Evolutionary conservation across 2,797 vertebrate genomes (phyloP), one percentile per base, ranked within the genome.

Genomic region (Bryconaethiops microstoma): DNA sequence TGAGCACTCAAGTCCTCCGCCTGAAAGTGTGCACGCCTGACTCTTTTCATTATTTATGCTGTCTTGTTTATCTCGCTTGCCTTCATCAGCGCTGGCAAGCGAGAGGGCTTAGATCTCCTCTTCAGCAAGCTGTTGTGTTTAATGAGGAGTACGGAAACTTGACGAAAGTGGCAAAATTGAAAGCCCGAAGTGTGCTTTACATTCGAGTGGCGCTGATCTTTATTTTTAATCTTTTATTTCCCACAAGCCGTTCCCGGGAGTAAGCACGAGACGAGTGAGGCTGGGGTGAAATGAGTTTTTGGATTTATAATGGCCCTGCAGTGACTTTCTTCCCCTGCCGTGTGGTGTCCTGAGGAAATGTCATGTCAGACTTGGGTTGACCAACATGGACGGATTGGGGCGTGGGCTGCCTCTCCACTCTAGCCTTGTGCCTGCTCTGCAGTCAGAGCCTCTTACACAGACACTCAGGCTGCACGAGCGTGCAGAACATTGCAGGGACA

Each of bases 31-130:
- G 16, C 17, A 83, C 40, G 65, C 69, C 77, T 82, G 87, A 79
- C 77, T 76, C 83, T 82, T 86, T 90, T 90, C 83, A 91, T 90
- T 89, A 92, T 92, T 91, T 90, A 91, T 86, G 78, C 84, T 78
- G 84, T 60, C 81, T 85, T 88, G 87, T 85, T 88, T 87, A 89
- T 89, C 86, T 88, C 80, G 88, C 88, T 79, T 75, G 78, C 84
- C 83, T 85, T 91, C 81, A 77, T 88, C 69, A 8, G 74, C 7
- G 80, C 80, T 82, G 84, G 76, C 87, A 76, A 40, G 79, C 83
- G 82, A 79, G 80, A 85, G 84, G 87, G 63, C 82, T 84, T 85
- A 71, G 83, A 83, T 75, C 25, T 12, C 79, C 74, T 89, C 80
- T 86, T 59, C 77, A 88, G 83, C 62, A 35, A 81, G 83, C 84